Base-by-base conservation (phyloP, 1,140 invertebrate genomes). In the Galleria mellonella region DNA sequence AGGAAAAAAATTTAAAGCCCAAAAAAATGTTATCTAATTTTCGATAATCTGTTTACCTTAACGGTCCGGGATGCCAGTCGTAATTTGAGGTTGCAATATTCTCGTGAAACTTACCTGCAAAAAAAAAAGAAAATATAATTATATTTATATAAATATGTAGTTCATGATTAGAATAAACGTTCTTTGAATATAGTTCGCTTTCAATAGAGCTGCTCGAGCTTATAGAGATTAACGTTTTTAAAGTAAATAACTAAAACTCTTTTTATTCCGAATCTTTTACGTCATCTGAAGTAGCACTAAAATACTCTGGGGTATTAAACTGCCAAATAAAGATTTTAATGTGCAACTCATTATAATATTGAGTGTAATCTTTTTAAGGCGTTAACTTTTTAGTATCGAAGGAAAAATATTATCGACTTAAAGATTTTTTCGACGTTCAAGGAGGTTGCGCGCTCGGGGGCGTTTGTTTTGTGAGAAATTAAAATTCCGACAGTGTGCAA, bases 51-150 rank as follows among this genome's bases (percentile, higher is more conserved):
- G 9, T 37, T 37, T 37, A 37, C 35, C 35, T 37, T n/a, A 37
- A 13, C 17, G 14, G 35, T 17, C 35, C 35, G 35, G 35, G 35
- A 37, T 15, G 17, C 35, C 35, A 37, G 35, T 15, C 35, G 14
- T 13, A 17, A n/a, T 37, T 15, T 17, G 13, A 17, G 14, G 1
- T 37, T 5, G 6, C 5, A 15, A 37, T 17, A 9, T 37, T 15
- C 35, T 37, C 35, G 15, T 7, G 47, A 46, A 53, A 72, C 70
- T 71, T 76, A 76, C 72, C 70, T 76, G 70, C 17, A 63, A 65
- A 68, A 38, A 59, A 54, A 47, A 47, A 56, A 46, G 62, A 52
- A 32, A 32, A 17, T 15, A 17, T 1, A 23, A 3, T 2, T 23
- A 23, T 3, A 23, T 3, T 23, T 6, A 23, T n/a, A 6, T 23